Base-by-base conservation (phyloP, 2,113 vertebrate genomes). In the Sinosuthora webbiana region DNA sequence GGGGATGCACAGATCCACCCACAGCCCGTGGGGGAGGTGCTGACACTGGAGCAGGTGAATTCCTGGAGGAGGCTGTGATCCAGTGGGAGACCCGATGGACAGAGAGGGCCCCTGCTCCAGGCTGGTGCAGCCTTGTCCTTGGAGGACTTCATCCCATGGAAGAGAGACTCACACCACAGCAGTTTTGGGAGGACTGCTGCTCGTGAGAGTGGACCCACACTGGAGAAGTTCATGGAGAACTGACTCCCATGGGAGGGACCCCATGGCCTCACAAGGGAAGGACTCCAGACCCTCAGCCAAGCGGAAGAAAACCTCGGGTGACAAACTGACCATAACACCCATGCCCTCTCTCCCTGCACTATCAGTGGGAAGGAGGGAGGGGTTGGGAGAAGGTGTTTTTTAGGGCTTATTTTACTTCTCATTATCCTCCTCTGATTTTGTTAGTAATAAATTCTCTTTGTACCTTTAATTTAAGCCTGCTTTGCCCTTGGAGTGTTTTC, bases 221-320 rank as follows among this genome's bases (percentile, higher is more conserved):
- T 39, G 19, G 23, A 56, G 6, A 33, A 45, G 49, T 28, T 74
- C n/a, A 55, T 4, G 8, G 23, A 33, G 41, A 74, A 56, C 49
- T 47, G 49, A 56, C 37, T 60, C 35, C 13, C 5, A 3, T 30
- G 37, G 45, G 28, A 84, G 33, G 17, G 11, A 37, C 39, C 25
- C 25, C 25, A 31, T 0, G 0, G 45, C 16, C 37, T 62, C 25
- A 21, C 21, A 44, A 7, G 39, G 25, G 47, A 83, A 55, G 23
- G 15, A 28, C 12, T 74, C 9, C 6, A 2, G 41, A 74, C n/a
- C 49, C 49, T 15, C n/a, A 56, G 59, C 28, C 60, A 79, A 39
- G 49, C 0, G 1, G 19, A 56, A 39, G 23, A 74, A 55, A 47
- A 28, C 7, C 28, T 39, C 2, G 0, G 15, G 30, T 10, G 30